Evolutionary conservation across 1,140 invertebrate species (phyloP).

Genomic region (Lepidurus packardi): DNA sequence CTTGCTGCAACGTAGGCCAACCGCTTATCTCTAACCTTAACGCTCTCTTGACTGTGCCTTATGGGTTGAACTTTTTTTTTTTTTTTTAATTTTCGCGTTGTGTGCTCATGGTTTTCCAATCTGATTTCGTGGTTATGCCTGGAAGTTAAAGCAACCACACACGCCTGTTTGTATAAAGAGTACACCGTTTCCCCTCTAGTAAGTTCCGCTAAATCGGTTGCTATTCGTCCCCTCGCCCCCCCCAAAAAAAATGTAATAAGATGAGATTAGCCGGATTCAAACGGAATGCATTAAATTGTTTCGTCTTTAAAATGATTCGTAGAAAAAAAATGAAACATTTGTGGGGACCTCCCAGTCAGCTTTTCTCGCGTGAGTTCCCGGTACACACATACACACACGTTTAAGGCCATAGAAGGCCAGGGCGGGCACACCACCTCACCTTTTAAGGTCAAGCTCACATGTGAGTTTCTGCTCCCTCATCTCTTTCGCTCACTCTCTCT

Average conservation of each 20-base stretch:
- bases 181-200: no score
- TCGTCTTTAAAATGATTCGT: neutral
- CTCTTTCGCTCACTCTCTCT: slow-evolving; percentile 18
- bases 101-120: no score
- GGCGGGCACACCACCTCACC: slow-evolving; percentile 12
- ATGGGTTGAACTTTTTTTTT: neutral
- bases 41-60: neutral
- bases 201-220: no score
- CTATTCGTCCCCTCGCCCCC: no score
- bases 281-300: neutral
- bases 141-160: neutral
- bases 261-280: no score
- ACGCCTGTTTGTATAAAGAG: no score
- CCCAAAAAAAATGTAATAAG: no score
- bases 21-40: neutral
- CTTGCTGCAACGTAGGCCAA: neutral
- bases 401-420: slow-evolving; percentile 9
- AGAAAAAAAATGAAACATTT: neutral
- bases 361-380: slow-evolving; percentile 18
- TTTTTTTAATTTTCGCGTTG: no score
- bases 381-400: slow-evolving; percentile 18
- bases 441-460: slow-evolving; percentile 19
- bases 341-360: slow-evolving; percentile 12
- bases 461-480: slow-evolving; percentile 13
- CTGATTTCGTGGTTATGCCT: neutral